Conservation (phyloP, 2,113 vertebrate genomes). For the Vimba vimba region DNA sequence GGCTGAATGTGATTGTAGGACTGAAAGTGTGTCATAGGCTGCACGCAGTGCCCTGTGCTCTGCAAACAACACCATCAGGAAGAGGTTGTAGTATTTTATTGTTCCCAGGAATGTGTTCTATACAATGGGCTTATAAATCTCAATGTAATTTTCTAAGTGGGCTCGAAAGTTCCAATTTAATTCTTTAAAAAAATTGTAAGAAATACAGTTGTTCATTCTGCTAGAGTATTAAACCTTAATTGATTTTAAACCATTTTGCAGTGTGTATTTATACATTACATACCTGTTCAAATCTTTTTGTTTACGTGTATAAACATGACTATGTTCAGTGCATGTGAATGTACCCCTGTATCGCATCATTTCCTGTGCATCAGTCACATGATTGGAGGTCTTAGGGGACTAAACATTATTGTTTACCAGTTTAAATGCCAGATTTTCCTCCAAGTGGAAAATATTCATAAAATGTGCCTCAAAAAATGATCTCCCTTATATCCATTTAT, state of each 20-base stretch:
- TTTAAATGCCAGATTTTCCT: background rate
- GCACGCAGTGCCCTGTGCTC: background rate
- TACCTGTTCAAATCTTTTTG: background rate
- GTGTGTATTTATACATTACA: slow-evolving; percentile 1
- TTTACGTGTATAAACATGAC: background rate
- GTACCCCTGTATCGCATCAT: background rate
- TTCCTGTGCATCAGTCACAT: background rate
- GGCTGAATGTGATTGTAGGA: background rate
- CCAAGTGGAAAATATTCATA: background rate
- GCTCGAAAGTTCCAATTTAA: background rate
- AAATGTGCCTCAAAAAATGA: background rate
- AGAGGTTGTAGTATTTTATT: background rate
- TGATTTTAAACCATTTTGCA: background rate
- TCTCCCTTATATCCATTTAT: background rate
- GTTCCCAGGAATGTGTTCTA: background rate
- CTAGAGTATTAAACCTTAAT: background rate
- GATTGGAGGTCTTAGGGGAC: background rate
- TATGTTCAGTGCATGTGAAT: background rate
- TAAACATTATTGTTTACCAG: background rate
- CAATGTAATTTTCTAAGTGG: background rate
- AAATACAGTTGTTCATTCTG: background rate
- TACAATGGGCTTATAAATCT: background rate
- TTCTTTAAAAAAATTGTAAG: background rate
- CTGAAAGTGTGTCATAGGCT: background rate
- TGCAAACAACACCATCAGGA: background rate